Evolutionary conservation across 2,888 invertebrate species (phyloP).

Genomic region (Parnassius apollo): DNA sequence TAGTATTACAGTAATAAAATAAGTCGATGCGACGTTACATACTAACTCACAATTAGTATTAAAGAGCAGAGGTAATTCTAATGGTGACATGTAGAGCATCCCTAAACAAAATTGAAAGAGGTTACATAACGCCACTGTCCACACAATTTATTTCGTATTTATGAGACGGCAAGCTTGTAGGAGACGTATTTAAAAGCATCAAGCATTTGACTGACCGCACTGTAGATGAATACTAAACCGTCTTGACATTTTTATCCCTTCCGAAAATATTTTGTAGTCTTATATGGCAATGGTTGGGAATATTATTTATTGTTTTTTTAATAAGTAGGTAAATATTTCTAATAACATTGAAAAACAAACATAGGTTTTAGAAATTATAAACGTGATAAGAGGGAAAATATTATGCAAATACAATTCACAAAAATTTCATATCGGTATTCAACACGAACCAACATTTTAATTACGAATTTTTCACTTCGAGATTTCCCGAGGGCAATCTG

Average conservation of each 20-base stretch:
- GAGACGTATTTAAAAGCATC: slow-evolving; percentile 59
- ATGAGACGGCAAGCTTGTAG: slow-evolving; percentile 58
- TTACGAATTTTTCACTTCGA: slow-evolving; percentile 46
- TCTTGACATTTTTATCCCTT: slow-evolving; percentile 27
- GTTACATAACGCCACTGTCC: slow-evolving; percentile 39
- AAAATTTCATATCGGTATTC: slow-evolving; percentile 44
- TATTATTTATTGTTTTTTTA: too few relatives aligned
- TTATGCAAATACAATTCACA: not conserved
- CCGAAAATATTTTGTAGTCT: not conserved
- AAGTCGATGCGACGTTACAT: too few relatives aligned
- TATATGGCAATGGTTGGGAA: not conserved
- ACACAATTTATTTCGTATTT: slow-evolving; percentile 66
- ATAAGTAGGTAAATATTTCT: too few relatives aligned
- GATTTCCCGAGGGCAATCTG: slow-evolving; percentile 59
- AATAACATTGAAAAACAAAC: too few relatives aligned
- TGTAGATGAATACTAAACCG: slow-evolving; percentile 51
- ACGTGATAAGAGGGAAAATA: not conserved
- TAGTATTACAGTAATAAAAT: too few relatives aligned
- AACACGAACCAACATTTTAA: slow-evolving; percentile 45
- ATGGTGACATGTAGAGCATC: slow-evolving; percentile 10
- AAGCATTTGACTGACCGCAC: slow-evolving; percentile 60
- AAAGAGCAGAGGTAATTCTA: too few relatives aligned
- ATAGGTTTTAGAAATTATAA: too few relatives aligned
- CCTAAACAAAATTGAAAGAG: slow-evolving; percentile 40
- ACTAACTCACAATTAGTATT: too few relatives aligned